Evolutionary conservation across 2,797 vertebrate genomes (phyloP).

Genomic region (Molossus alvarezi): DNA sequence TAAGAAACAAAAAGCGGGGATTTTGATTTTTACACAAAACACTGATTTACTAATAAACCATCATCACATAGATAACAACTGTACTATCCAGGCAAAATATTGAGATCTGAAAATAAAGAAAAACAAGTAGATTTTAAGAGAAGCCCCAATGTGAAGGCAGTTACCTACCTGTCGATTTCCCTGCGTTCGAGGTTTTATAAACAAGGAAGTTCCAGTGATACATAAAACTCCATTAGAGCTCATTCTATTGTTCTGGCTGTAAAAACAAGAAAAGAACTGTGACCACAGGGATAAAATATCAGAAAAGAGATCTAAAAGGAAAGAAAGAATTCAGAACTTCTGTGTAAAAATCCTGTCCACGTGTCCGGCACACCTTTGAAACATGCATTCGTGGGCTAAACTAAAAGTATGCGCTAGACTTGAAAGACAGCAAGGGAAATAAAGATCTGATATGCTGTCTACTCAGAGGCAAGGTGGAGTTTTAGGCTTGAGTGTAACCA

Average conservation of each 20-base stretch:
- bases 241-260: neutral
- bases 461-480: neutral
- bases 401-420: neutral
- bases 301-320: neutral
- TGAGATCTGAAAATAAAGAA: neutral
- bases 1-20: neutral
- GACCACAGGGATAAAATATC: neutral
- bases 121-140: neutral
- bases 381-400: neutral
- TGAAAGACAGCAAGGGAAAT: neutral
- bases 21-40: neutral
- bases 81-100: neutral
- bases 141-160: neutral
- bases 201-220: neutral
- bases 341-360: neutral
- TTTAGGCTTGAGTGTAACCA: neutral
- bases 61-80: neutral
- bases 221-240: neutral
- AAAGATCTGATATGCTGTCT: neutral
- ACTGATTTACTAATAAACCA: neutral
- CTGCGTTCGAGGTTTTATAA: neutral
- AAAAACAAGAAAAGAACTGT: neutral
- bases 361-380: neutral
- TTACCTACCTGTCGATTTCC: neutral
- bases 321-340: neutral